Evolutionary conservation across 2,797 vertebrate genomes (phyloP), one percentile per base, ranked within the genome.

Genomic region (Myotis findleyi): DNA sequence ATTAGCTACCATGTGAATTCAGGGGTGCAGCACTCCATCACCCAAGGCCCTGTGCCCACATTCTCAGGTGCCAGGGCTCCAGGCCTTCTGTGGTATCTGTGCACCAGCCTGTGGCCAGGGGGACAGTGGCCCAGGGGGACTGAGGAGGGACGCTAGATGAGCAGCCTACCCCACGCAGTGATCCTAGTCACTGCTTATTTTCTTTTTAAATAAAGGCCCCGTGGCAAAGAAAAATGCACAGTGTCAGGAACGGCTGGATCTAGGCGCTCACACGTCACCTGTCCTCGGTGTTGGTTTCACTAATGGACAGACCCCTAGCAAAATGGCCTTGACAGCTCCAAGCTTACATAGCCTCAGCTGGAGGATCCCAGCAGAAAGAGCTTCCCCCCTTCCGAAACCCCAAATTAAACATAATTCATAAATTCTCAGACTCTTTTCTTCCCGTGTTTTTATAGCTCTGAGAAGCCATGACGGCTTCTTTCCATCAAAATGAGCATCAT

Each of bases 161-260:
- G 47, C 5, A 4, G 27, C 13, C 25, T 4, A 3, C 44, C n/a
- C 17, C 53, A 27, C 1, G 6, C n/a, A 13, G n/a, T 9, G 51
- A 9, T 23, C 1, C 71, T 55, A 13, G 68, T 82, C 91, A 13
- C 41, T 16, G 51, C 77, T 53, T 14, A 33, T 33, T 33, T 33
- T 33, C 33, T 33, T 33, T 33, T 33, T 33, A 33, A 33, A 33
- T 33, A 33, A 47, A 44, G 53, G 59, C 5, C 14, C 16, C 21
- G 0, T 0, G 14, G 47, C 25, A 6, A 27, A 66, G 75, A 23
- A 38, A 8, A 17, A 16, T 1, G 1, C 2, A 6, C 2, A 6
- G 16, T 13, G 51, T 68, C 62, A 38, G 71, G 27, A 44, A 36
- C 4, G 69, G 76, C 53, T 57, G 81, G 27, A 33, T 36, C 76